Percentiles rank a stretch among this genome's conserved stretches.
phyloP scores from a whole-genome alignment of 2,888 invertebrate species.

The Andrena marginata region DNA sequence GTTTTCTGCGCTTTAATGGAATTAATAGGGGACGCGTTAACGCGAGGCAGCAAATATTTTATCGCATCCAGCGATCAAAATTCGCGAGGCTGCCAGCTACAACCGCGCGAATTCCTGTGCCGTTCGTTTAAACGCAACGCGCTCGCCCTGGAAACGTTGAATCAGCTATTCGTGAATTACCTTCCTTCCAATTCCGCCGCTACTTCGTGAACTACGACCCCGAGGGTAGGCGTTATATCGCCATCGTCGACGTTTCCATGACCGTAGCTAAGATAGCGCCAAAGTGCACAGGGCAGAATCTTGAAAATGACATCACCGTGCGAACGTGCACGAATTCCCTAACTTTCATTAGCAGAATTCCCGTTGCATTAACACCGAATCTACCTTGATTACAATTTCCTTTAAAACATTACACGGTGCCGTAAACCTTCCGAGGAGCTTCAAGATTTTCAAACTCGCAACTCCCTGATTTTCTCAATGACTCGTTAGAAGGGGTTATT shows the following conservation, averaged over 20 bases:
- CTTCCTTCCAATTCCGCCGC: constrained; percentile 58
- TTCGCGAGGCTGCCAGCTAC: not conserved
- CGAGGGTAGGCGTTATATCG: constrained; percentile 52
- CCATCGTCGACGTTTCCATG: constrained; percentile 50
- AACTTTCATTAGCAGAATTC: constrained; percentile 29
- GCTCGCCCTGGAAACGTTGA: constrained; percentile 70
- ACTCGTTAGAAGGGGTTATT: too few relatives aligned
- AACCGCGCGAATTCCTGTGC: constrained; percentile 10
- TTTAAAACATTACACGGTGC: not conserved
- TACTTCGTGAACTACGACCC: constrained; percentile 53
- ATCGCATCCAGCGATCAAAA: not conserved
- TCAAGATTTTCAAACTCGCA: too few relatives aligned
- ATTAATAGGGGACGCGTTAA: not conserved
- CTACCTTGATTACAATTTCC: not conserved
- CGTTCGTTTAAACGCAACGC: constrained; percentile 60
- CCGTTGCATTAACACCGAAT: not conserved
- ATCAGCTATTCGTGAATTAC: constrained; percentile 76
- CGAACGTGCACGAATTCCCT: constrained; percentile 28
- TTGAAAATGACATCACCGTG: constrained; percentile 43
- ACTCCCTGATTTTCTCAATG: too few relatives aligned
- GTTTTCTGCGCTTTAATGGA: not conserved
- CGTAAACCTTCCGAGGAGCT: not conserved
- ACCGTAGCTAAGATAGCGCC: constrained; percentile 40
- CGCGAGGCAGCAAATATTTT: constrained; percentile 1
- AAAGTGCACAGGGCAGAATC: constrained; percentile 30